Conservation (phyloP, 35 echinoderm and acorn worm genomes). For the Lytechinus pictus region DNA sequence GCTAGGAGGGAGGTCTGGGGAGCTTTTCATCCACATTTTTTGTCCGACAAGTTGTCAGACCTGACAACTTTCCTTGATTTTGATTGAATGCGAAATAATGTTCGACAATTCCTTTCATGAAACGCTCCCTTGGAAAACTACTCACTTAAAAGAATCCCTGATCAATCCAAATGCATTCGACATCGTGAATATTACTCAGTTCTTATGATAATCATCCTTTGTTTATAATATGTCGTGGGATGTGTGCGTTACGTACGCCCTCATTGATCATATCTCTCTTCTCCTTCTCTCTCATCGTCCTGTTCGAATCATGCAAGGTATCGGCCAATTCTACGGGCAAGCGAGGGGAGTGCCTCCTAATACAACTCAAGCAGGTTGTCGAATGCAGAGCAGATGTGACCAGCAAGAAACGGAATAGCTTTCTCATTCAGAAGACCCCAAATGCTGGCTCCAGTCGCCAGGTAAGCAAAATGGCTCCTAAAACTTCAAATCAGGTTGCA, state of each 20-base stretch:
- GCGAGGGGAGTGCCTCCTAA: constrained; percentile 29
- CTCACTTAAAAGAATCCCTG: no score
- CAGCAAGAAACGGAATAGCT: constrained; percentile 32
- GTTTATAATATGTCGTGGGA: background rate
- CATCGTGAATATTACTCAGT: background rate
- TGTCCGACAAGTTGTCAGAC: no score
- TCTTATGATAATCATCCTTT: background rate
- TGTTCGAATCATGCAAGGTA: background rate
- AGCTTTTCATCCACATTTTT: no score
- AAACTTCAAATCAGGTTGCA: background rate
- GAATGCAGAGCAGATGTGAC: background rate
- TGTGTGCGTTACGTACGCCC: background rate
- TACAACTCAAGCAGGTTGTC: background rate
- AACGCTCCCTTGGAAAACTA: no score
- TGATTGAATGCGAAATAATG: no score
- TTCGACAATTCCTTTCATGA: no score
- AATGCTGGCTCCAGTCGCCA: background rate
- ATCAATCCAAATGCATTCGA: background rate
- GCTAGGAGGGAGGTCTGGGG: no score
- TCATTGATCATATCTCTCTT: background rate
- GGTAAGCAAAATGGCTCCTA: background rate
- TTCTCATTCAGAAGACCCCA: background rate
- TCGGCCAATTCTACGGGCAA: background rate
- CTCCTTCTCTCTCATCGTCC: background rate
- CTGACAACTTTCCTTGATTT: no score